Conservation (phyloP, 35 echinoderm and acorn worm species). For the Acanthaster planci region DNA sequence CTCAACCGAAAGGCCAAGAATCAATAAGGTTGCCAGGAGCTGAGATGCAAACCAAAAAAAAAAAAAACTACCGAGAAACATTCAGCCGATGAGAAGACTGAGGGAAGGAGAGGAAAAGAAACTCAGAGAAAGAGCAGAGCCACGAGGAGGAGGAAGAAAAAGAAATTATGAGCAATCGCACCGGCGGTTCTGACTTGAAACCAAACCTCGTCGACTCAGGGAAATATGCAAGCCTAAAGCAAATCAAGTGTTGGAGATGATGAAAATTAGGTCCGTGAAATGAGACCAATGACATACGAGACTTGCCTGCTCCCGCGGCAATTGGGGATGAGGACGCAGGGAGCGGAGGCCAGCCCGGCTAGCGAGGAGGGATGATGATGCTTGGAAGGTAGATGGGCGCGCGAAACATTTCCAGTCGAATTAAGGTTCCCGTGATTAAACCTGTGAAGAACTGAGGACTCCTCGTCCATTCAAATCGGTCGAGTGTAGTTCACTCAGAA, state of each 20-base stretch:
- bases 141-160: neutral
- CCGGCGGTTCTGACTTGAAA: neutral
- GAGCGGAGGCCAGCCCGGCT: neutral
- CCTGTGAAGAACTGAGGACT: neutral
- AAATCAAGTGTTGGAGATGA: slow-evolving; percentile 11
- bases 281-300: slow-evolving; percentile 25
- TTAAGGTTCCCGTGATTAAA: slow-evolving; percentile 12
- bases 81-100: no score
- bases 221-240: slow-evolving; percentile 25
- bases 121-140: no score
- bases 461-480: neutral
- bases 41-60: neutral
- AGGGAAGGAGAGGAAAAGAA: no score
- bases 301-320: neutral
- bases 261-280: slow-evolving; percentile 30
- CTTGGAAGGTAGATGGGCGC: neutral
- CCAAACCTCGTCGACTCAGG: slow-evolving; percentile 2
- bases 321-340: neutral
- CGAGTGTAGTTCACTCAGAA: no score
- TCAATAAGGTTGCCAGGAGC: neutral
- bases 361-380: neutral
- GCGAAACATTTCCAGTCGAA: neutral
- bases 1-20: neutral
- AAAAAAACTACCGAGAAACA: no score
- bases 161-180: neutral